These are phyloP conservation scores for Pterocles burchelli DNA, from an alignment of 2,113 vertebrate species.

Conservation along the genomic window DNA sequence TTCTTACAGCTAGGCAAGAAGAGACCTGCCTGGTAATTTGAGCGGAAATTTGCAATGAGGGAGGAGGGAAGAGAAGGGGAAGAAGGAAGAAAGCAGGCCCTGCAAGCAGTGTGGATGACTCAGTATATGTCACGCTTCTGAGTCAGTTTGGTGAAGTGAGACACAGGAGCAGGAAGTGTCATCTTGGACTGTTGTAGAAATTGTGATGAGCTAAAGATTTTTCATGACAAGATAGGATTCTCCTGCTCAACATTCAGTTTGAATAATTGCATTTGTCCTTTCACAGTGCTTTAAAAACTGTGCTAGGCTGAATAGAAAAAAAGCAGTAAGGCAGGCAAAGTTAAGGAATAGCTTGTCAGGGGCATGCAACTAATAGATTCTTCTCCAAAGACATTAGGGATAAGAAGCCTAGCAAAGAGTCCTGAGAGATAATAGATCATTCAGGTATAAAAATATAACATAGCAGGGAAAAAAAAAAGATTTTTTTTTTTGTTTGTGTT, in stretches of 20 bases:
- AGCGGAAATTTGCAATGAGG: not conserved
- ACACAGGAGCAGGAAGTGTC: not conserved
- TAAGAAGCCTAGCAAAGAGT: not conserved
- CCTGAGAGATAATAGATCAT: not conserved
- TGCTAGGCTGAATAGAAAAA: not conserved
- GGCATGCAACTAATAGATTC: not conserved
- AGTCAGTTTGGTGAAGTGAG: not conserved
- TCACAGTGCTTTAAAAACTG: not conserved
- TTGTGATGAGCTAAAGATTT: not conserved
- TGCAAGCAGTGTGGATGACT: slow-evolving; percentile 7
- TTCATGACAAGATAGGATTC: not conserved
- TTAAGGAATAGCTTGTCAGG: not conserved
- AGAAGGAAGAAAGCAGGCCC: not conserved
- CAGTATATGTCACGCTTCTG: not conserved
- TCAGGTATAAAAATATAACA: not conserved
- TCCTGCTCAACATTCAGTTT: not conserved
- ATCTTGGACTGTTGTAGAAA: not conserved
- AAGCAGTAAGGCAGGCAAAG: not conserved
- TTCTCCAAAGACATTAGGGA: not conserved
- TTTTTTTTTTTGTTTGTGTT: not conserved
- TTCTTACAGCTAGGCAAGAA: not conserved
- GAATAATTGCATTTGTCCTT: not conserved
- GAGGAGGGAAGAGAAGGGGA: not conserved
- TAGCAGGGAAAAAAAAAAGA: not conserved
- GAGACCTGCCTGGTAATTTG: not conserved